phyloP scores from a whole-genome alignment of 2,797 vertebrate species.

The Leucoraja ocellata region DNA sequence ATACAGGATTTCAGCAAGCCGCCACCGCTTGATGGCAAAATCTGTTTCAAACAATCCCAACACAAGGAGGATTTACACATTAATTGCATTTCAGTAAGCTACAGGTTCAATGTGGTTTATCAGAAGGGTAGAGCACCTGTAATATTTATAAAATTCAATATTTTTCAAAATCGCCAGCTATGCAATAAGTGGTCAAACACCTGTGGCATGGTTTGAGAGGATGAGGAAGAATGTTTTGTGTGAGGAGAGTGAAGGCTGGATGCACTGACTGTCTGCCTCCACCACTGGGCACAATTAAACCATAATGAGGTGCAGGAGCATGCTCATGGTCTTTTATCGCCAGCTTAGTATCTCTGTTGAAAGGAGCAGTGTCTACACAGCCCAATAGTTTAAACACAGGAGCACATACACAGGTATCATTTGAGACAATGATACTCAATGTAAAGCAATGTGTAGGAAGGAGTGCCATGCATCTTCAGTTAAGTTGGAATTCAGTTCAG shows the following conservation, averaged over 20 bases:
- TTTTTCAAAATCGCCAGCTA: background rate
- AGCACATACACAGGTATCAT: background rate
- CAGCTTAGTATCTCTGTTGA: background rate
- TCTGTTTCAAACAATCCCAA: conserved; percentile 56
- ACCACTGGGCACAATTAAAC: too few species aligned
- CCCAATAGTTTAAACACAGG: background rate
- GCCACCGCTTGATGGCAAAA: conserved; percentile 87
- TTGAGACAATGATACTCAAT: background rate
- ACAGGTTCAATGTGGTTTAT: background rate
- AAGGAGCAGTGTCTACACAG: background rate
- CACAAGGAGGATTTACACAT: background rate
- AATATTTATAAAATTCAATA: background rate
- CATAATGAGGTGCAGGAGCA: too few species aligned
- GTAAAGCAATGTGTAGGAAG: background rate
- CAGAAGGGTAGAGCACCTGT: background rate
- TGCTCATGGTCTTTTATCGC: background rate
- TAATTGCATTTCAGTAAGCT: background rate
- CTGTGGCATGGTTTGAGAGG: too few species aligned
- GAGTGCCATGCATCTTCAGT: background rate
- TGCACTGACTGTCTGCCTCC: too few species aligned
- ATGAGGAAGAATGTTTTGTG: too few species aligned
- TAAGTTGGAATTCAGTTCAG: background rate
- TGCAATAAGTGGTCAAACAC: background rate
- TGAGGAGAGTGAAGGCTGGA: too few species aligned
- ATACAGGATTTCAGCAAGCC: conserved; percentile 90